phyloP scores from a whole-genome alignment of 2,113 vertebrate genomes.

The Serinus canaria region DNA sequence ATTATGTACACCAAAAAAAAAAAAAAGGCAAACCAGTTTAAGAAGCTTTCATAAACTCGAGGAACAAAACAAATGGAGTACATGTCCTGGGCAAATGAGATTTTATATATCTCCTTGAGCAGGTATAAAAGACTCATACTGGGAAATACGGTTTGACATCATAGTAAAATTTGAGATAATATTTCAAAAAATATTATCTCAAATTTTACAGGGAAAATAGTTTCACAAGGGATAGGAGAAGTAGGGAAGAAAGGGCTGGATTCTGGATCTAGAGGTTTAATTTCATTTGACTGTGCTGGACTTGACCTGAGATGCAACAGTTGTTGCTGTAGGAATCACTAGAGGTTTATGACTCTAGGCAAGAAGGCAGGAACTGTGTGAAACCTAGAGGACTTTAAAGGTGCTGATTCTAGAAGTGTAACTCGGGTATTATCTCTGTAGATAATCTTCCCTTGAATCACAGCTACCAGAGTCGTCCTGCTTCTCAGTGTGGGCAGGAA shows the following conservation, averaged over 20 bases:
- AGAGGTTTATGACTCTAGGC: not conserved
- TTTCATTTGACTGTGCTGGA: not conserved
- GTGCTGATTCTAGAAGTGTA: not conserved
- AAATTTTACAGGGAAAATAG: not conserved
- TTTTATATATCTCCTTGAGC: too few relatives aligned
- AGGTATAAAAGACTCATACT: too few relatives aligned
- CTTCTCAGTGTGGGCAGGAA: not conserved
- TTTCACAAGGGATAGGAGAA: not conserved
- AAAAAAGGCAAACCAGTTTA: not conserved
- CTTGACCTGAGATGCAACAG: not conserved
- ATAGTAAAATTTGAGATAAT: not conserved
- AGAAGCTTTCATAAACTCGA: not conserved
- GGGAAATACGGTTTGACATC: not conserved
- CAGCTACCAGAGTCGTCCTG: not conserved
- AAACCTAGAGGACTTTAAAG: not conserved
- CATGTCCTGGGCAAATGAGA: not conserved
- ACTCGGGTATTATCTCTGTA: not conserved
- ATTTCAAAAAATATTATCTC: not conserved
- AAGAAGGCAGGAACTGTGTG: not conserved
- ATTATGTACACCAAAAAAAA: not conserved
- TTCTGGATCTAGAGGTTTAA: not conserved
- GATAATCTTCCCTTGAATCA: not conserved
- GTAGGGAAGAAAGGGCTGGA: not conserved
- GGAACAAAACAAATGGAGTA: not conserved
- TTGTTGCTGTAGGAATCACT: not conserved